These are phyloP conservation scores for Dione vanillae DNA, from an alignment of 2,888 invertebrate species.

Conservation along the genomic window DNA sequence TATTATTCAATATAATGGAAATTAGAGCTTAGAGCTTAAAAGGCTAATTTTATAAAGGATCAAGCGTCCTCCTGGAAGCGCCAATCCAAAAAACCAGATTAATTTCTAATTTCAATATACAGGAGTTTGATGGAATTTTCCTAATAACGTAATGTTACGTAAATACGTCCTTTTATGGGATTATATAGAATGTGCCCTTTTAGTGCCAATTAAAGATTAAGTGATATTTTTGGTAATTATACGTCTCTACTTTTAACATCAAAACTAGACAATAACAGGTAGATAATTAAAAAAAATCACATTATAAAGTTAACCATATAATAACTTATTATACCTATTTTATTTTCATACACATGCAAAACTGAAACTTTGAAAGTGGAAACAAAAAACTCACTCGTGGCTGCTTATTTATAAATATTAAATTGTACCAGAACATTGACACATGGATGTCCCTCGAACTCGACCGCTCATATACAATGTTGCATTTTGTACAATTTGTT, in stretches of 20 bases:
- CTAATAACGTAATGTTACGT: background rate
- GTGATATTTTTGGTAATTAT: no score
- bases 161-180: background rate
- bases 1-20: slow-evolving; percentile 31
- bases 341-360: background rate
- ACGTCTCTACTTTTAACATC: no score
- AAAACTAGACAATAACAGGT: no score
- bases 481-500: background rate
- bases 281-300: no score
- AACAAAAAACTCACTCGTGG: background rate
- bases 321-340: no score
- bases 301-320: no score
- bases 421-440: background rate
- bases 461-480: background rate
- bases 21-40: slow-evolving; percentile 34
- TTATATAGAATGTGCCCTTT: no score
- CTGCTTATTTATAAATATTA: slow-evolving; percentile 2
- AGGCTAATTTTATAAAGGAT: slow-evolving; percentile 34
- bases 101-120: slow-evolving; percentile 19
- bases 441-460: background rate
- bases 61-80: slow-evolving; percentile 17
- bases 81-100: slow-evolving; percentile 31
- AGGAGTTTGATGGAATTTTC: background rate
- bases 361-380: background rate
- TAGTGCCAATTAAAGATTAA: no score